A percentile compares a stretch with the other conserved stretches of the same genome.
Conservation (phyloP, 2,888 invertebrate genomes). For the Drosophila differens region DNA sequence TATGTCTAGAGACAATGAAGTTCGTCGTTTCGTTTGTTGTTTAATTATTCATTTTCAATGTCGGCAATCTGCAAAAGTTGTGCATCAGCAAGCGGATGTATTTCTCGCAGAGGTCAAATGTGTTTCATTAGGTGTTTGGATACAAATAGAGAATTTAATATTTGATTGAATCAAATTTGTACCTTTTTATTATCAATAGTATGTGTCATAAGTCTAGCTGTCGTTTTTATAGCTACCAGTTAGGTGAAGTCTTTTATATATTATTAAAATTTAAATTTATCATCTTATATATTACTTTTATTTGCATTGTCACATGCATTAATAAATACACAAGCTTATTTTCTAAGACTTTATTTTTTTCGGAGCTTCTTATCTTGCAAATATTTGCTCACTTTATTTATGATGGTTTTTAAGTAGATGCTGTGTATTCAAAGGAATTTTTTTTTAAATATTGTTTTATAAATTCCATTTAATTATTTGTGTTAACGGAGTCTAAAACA, state of each 20-base stretch:
- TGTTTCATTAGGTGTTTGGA: conserved; percentile 1
- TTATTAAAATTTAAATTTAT: not conserved
- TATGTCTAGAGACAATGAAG: conserved; percentile 30
- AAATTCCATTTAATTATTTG: conserved; percentile 24
- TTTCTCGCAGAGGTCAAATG: conserved; percentile 35
- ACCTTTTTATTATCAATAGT: not conserved
- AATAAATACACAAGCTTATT: conserved; percentile 4
- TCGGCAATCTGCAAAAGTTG: conserved; percentile 27
- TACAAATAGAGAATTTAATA: conserved; percentile 12
- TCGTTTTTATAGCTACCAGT: not conserved
- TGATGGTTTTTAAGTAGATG: conserved; percentile 3
- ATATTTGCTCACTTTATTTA: conserved; percentile 8
- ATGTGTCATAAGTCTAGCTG: not conserved
- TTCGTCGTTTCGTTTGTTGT: conserved; percentile 1
- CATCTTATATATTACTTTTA: not conserved
- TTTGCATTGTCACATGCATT: not conserved
- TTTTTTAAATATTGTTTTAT: conserved; percentile 3
- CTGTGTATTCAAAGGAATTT: not conserved
- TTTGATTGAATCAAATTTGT: not conserved
- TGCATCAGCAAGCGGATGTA: conserved; percentile 44
- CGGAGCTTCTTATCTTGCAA: not conserved
- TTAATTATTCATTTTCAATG: conserved; percentile 54
- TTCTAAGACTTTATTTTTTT: conserved; percentile 11
- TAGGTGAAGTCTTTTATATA: not conserved
- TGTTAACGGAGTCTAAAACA: not conserved